Conservation (phyloP, 2,797 vertebrate species). For the Phoeniculus purpureus region DNA sequence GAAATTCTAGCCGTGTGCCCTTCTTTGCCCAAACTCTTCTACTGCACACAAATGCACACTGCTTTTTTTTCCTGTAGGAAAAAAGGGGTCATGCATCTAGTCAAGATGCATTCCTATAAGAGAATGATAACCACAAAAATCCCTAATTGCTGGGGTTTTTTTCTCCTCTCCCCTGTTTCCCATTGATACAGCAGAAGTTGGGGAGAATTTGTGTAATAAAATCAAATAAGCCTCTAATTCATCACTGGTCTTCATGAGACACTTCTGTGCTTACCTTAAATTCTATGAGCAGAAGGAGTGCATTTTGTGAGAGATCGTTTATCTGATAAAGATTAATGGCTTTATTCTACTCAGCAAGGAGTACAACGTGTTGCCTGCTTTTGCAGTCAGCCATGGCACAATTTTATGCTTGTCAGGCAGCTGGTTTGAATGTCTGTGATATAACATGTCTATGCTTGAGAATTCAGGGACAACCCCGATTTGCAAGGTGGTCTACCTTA, state of each 20-base stretch:
- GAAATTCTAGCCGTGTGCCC: not conserved
- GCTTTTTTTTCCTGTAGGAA: not conserved
- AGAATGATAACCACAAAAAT: not conserved
- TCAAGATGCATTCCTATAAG: not conserved
- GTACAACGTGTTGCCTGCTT: not conserved
- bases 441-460: not conserved
- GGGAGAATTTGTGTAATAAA: not conserved
- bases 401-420: not conserved
- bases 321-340: not conserved
- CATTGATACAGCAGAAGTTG: not conserved
- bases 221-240: not conserved
- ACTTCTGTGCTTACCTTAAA: not conserved
- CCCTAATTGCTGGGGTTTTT: accelerated
- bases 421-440: not conserved
- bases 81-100: not conserved
- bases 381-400: not conserved
- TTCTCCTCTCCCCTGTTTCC: not conserved
- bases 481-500: not conserved
- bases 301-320: not conserved
- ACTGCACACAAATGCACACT: not conserved
- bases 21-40: not conserved
- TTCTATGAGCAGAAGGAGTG: not conserved
- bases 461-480: not conserved
- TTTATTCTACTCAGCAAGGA: not conserved
- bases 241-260: not conserved